phyloP scores from a whole-genome alignment of 2,888 invertebrate species.

The Anthrax anthrax region DNA sequence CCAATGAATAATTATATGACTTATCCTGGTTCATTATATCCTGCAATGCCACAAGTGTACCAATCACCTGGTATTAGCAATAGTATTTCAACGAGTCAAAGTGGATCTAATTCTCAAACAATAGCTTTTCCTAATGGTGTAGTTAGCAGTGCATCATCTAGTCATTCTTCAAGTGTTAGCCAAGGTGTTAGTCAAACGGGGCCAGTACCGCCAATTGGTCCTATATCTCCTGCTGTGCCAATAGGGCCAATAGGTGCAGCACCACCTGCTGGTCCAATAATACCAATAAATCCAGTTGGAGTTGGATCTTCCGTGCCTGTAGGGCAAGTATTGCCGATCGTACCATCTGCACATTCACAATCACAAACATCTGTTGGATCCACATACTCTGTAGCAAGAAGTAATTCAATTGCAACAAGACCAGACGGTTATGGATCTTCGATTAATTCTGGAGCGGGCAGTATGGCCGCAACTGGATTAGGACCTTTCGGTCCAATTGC shows the following conservation, averaged over 20 bases:
- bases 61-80: neutral
- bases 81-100: neutral
- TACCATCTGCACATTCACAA: neutral
- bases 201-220: neutral
- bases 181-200: neutral
- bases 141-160: neutral
- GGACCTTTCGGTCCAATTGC: neutral
- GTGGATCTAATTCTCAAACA: neutral
- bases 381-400: neutral
- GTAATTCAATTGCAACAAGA: neutral
- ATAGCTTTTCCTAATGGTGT: neutral
- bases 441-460: neutral
- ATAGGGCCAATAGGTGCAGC: neutral
- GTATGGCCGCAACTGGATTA: neutral
- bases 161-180: neutral
- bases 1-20: no score
- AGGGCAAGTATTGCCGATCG: neutral
- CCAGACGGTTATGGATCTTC: neutral
- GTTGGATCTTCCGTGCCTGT: no score
- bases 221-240: neutral
- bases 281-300: no score
- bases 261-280: neutral
- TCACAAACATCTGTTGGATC: no score
- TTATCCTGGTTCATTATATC: neutral
- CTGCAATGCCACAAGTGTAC: neutral